phyloP scores from a whole-genome alignment of 2,888 invertebrate species.

The Ophion ellenae region DNA sequence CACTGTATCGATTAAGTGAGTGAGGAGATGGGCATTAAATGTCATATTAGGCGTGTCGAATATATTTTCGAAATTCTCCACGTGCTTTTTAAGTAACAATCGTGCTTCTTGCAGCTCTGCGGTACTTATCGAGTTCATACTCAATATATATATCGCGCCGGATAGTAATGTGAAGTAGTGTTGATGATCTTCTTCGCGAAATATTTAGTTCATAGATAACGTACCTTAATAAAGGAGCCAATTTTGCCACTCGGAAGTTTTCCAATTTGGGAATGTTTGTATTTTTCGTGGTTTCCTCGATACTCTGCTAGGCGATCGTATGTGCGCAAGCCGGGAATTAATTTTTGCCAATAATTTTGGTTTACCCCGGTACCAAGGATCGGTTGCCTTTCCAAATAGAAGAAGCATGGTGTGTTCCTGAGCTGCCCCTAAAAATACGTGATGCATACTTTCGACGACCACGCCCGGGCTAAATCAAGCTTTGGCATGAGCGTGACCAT shows the following conservation, averaged over 20 bases:
- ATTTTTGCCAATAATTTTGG: neutral
- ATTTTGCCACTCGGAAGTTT: constrained; percentile 31
- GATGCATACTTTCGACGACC: constrained; percentile 43
- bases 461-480: constrained; percentile 24
- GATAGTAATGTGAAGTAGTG: constrained; percentile 46
- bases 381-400: constrained; percentile 18
- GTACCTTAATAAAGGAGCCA: constrained; percentile 30
- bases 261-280: constrained; percentile 7
- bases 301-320: constrained; percentile 25
- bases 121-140: constrained; percentile 27
- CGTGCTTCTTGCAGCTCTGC: constrained; percentile 35
- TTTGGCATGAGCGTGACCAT: neutral
- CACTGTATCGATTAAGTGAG: constrained; percentile 45
- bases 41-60: constrained; percentile 56
- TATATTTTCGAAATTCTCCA: constrained; percentile 29
- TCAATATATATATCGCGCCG: constrained; percentile 43
- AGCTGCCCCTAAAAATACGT: constrained; percentile 25
- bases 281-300: constrained; percentile 31
- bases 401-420: constrained; percentile 30
- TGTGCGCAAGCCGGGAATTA: neutral
- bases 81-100: constrained; percentile 34
- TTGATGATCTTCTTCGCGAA: constrained; percentile 30
- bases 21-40: constrained; percentile 53
- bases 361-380: constrained; percentile 35
- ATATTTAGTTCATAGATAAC: constrained; percentile 48